Conservation (phyloP, 2,113 vertebrate genomes). For the Triplophysa tibetana region DNA sequence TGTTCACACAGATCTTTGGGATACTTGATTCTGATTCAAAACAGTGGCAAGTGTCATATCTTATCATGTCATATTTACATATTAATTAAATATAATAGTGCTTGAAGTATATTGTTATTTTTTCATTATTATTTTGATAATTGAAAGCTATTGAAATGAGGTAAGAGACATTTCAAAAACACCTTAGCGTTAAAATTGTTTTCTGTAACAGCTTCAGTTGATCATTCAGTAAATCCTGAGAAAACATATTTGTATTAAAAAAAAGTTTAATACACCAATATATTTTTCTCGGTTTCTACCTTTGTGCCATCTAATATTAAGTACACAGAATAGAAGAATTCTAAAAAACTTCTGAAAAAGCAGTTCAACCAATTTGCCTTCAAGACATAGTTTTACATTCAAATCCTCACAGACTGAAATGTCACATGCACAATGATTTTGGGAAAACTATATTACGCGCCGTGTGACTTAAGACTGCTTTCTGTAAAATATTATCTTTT, state of each 20-base stretch:
- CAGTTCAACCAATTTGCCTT: neutral
- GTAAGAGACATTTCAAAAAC: too few relatives aligned
- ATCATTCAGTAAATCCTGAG: too few relatives aligned
- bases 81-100: too few relatives aligned
- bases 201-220: too few relatives aligned
- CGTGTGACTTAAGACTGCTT: neutral
- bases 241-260: too few relatives aligned
- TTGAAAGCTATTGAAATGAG: neutral
- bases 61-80: too few relatives aligned
- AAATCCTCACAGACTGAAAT: neutral
- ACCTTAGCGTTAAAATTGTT: too few relatives aligned
- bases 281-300: constrained; percentile 20
- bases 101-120: too few relatives aligned
- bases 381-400: neutral
- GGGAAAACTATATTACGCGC: neutral
- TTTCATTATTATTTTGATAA: too few relatives aligned
- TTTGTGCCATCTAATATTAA: neutral
- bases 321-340: constrained; percentile 10
- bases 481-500: neutral
- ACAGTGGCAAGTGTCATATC: neutral
- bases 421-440: neutral
- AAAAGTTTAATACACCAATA: too few relatives aligned
- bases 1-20: neutral
- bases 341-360: neutral
- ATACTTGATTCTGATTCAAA: neutral